Evolutionary conservation across 1,140 invertebrate species (phyloP), one percentile per base, ranked within the genome.

Genomic region (Vanessa atalanta): DNA sequence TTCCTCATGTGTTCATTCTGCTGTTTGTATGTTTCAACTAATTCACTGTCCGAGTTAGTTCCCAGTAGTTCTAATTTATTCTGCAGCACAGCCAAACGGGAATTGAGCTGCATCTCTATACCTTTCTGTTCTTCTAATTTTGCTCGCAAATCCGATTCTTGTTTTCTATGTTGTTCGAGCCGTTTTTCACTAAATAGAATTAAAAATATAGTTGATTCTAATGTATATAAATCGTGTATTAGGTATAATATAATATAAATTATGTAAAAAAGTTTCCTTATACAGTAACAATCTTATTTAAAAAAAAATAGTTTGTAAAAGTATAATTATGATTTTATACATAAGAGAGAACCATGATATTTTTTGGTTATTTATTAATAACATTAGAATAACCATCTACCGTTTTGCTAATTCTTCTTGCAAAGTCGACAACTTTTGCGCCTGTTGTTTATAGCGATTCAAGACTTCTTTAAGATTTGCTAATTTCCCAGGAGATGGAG

Each of bases 381-480:
- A 31, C 26, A 43, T 9, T 43, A 43, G 9, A 43, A 43, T 43
- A 43, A 5, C 6, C 9, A 9, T 43, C 6, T 83, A 92, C 90
- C 90, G 80, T 80, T 91, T 92, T 48, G 77, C 72, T 12, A 92
- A 72, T 81, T 92, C 90, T 65, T 92, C 90, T 79, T 90, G 88
- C 51, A 92, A 69, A 13, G 82, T 74, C 0, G 82, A 73, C 12
- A 90, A 47, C 67, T 89, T 92, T 23, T 89, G 86, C 23, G 86
- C 77, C 51, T 92, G 88, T 50, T 83, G 77, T 82, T 89, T 91
- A 55, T 91, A 89, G 57, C 88, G 75, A 76, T 79, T 90, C 16
- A 92, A 76, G 15, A 89, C 73, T 72, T 92, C 90, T 78, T 91
- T 92, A 1, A 92, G 77, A 9, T 89, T 90, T 23, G 90, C 81